Conservation (phyloP, 2,888 invertebrate species). For the Anthoptus insignis region DNA sequence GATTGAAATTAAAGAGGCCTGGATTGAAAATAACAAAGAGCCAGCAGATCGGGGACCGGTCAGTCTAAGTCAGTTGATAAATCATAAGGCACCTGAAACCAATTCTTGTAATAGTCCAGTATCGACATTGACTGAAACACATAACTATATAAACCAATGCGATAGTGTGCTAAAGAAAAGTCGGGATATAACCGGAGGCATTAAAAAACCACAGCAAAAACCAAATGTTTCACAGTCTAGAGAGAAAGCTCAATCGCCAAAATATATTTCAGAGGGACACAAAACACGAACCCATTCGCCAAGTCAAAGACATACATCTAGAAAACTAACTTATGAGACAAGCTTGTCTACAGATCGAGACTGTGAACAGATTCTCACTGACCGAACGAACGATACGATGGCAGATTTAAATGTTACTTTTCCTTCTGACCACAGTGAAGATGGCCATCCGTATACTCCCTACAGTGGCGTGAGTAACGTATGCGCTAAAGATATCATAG, state of each 20-base stretch:
- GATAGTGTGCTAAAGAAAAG: slow-evolving; percentile 72
- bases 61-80: slow-evolving; percentile 77
- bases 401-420: slow-evolving; percentile 81
- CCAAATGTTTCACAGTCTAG: slow-evolving; percentile 15
- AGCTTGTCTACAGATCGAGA: slow-evolving; percentile 69
- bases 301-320: slow-evolving; percentile 57
- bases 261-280: slow-evolving; percentile 55
- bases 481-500: slow-evolving; percentile 2
- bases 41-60: slow-evolving; percentile 68
- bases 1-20: slow-evolving; percentile 71
- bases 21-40: slow-evolving; percentile 63
- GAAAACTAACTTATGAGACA: slow-evolving; percentile 71
- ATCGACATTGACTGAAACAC: slow-evolving; percentile 68
- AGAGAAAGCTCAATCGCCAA: slow-evolving; percentile 50
- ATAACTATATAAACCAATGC: slow-evolving; percentile 69
- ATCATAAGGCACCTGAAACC: slow-evolving; percentile 60
- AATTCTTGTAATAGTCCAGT: slow-evolving; percentile 57
- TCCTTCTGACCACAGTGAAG: slow-evolving; percentile 73
- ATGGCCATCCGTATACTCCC: slow-evolving; percentile 51
- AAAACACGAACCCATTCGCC: slow-evolving; percentile 67
- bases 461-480: slow-evolving; percentile 33
- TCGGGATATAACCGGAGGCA: slow-evolving; percentile 67
- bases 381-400: slow-evolving; percentile 82
- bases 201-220: slow-evolving; percentile 60
- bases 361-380: slow-evolving; percentile 71